Evolutionary conservation across 2,888 invertebrate species (phyloP).

Genomic region (Ochropacha duplaris): DNA sequence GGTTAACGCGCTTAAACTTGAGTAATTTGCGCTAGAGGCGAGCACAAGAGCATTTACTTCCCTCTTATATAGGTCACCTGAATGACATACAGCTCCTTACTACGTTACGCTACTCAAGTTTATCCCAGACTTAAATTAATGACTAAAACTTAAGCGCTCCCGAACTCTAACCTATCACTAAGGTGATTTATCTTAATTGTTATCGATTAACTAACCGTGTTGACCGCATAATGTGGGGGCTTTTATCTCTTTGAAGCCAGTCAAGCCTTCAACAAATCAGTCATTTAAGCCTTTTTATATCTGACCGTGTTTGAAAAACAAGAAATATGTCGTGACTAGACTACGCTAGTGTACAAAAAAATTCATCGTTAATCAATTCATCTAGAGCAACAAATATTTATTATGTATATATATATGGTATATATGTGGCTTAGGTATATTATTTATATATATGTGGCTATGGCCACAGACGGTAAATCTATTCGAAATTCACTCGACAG

Average conservation of each 20-base stretch:
- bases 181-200: background rate
- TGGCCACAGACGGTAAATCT: background rate
- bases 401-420: no score
- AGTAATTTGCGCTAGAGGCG: slow-evolving; percentile 41
- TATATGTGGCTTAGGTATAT: no score
- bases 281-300: no score
- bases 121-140: slow-evolving; percentile 34
- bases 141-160: slow-evolving; percentile 21
- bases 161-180: background rate
- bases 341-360: no score
- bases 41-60: slow-evolving; percentile 21
- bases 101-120: slow-evolving; percentile 22
- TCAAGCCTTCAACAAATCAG: background rate
- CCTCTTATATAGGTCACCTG: slow-evolving; percentile 32
- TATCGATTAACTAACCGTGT: background rate
- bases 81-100: slow-evolving; percentile 19
- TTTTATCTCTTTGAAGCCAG: background rate
- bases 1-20: slow-evolving; percentile 46
- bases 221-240: background rate
- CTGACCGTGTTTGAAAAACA: no score
- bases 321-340: no score
- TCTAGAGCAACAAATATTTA: no score
- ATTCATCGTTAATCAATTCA: no score
- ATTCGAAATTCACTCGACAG: background rate
- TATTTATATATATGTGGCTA: no score